Conservation (phyloP, 2,113 vertebrate species). For the Glaucidium brasilianum region DNA sequence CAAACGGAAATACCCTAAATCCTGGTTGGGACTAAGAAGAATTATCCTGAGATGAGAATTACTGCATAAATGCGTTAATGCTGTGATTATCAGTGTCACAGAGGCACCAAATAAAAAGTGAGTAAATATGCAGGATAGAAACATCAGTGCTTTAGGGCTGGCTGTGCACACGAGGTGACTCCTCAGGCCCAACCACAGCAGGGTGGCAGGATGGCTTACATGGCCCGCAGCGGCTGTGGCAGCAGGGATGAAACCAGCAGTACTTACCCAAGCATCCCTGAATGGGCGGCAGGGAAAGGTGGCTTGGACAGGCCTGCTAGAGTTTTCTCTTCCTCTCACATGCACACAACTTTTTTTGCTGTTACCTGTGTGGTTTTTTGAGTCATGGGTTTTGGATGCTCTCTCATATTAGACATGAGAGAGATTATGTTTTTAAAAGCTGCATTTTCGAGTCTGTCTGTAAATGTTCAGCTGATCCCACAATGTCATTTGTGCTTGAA, state of each 20-base stretch:
- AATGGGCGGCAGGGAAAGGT: not conserved
- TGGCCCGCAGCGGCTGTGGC: not conserved
- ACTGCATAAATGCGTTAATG: not conserved
- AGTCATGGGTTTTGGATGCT: not conserved
- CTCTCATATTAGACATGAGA: not conserved
- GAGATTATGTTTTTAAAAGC: not conserved
- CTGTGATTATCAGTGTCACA: not conserved
- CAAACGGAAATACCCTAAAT: not conserved
- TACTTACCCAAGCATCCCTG: rapidly evolving
- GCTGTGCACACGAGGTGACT: not conserved
- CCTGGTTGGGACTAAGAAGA: not conserved
- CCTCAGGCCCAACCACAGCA: not conserved
- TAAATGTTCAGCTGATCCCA: not conserved
- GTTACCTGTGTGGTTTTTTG: not conserved
- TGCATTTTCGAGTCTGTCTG: not conserved
- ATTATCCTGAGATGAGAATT: not conserved
- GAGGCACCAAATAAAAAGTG: not conserved
- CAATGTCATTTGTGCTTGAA: not conserved
- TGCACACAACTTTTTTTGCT: not conserved
- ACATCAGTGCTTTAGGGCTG: not conserved
- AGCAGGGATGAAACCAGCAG: rapidly evolving
- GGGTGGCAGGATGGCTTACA: not conserved
- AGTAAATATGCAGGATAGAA: not conserved
- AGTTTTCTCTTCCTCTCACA: not conserved
- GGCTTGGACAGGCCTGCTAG: not conserved